Evolutionary conservation across 2,888 invertebrate species (phyloP).

Genomic region (Perdita meconis): DNA sequence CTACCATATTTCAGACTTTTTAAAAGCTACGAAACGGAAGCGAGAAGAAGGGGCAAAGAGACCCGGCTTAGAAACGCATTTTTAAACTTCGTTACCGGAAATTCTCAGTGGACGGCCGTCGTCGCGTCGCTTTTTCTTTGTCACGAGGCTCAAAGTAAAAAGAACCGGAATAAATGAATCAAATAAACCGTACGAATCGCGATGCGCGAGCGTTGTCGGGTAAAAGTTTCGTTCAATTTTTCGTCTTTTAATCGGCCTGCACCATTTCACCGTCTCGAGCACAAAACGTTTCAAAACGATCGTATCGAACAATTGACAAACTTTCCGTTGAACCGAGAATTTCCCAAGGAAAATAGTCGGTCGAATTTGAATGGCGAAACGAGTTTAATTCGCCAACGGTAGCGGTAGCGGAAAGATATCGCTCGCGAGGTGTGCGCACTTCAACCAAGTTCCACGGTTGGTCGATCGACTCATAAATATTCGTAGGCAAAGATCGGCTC

Average conservation of each 20-base stretch:
- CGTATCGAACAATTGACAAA: too few species aligned
- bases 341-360: too few species aligned
- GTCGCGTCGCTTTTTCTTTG: slow-evolving; percentile 20
- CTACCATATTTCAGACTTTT: slow-evolving; percentile 67
- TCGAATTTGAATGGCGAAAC: too few species aligned
- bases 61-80: slow-evolving; percentile 58
- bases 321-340: too few species aligned
- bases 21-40: slow-evolving; percentile 12
- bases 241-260: neutral
- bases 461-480: slow-evolving; percentile 71
- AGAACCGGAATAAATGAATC: slow-evolving; percentile 39
- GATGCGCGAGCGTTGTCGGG: slow-evolving; percentile 1
- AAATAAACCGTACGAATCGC: slow-evolving; percentile 57
- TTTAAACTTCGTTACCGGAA: slow-evolving; percentile 68
- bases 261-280: too few species aligned
- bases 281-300: too few species aligned
- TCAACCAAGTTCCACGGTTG: slow-evolving; percentile 58
- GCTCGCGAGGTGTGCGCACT: slow-evolving; percentile 45
- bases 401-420: neutral
- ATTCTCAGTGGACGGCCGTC: slow-evolving; percentile 47
- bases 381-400: slow-evolving; percentile 2
- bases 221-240: neutral
- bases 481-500: slow-evolving; percentile 70
- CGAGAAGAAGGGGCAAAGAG: neutral
- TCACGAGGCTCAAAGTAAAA: neutral